Evolutionary conservation across 2,888 invertebrate genomes (phyloP), one percentile per base, ranked within the genome.

Genomic region (Diaperis boleti): DNA sequence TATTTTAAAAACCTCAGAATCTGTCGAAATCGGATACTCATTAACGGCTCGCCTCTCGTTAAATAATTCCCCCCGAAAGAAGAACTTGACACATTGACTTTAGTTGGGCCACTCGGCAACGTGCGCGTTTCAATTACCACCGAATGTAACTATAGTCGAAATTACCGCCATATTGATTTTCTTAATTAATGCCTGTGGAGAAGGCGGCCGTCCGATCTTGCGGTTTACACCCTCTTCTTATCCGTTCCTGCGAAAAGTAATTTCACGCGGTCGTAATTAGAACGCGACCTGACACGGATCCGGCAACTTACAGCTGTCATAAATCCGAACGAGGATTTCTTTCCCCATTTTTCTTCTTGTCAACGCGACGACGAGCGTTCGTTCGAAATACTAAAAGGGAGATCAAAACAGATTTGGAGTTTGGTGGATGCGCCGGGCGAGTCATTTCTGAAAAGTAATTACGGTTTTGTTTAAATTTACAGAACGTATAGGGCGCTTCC

Each of bases 221-320:
- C 20, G 64, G 66, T 64, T 69, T 52, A 44, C 64, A 62, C 66
- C 65, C 60, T 60, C 59, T 60, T 64, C 67, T 64, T 67, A 64
- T 65, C 64, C 49, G 35, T 8, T 50, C 20, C 33, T 18, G 18
- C 56, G 37, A 39, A 41, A 64, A 67, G 65, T 47, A 69, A 69
- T 69, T 66, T 64, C 62, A 59, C 62, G 62, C 65, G 59, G 59
- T 55, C 59, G 64, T 62, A 69, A 69, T 69, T 69, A 69, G 61
- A 65, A 62, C 52, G 63, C 35, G 47, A n/a, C 17, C 10, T 15
- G 47, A 26, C 54, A 13, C 50, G 2, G 54, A 22, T 54, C 39
- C 11, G 18, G 29, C 3, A 35, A 50, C 14, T 50, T 50, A 37
- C 8, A 37, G 18, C 50, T 54, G 54, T 54, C 41, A 54, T 41